phyloP scores from a whole-genome alignment of 2,797 vertebrate species.

The Pangasius macronema region DNA sequence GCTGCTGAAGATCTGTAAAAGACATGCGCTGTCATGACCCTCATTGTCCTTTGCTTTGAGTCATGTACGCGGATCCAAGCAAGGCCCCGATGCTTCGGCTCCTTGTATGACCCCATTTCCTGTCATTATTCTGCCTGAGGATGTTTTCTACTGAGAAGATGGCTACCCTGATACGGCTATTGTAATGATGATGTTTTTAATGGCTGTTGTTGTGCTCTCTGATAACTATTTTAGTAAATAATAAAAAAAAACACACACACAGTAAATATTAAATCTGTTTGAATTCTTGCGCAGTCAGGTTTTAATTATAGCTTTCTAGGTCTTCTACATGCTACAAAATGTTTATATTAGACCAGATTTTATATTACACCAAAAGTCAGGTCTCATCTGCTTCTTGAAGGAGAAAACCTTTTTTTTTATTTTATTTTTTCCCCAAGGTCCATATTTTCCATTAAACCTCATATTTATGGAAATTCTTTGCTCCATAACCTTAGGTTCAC shows the following conservation, averaged over 20 bases:
- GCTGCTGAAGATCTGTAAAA: not conserved
- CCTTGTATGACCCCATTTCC: constrained; percentile 52
- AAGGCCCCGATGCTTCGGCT: constrained; percentile 49
- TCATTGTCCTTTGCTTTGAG: constrained; percentile 13
- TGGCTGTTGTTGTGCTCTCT: not conserved
- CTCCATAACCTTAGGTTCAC: not conserved
- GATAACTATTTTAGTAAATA: not conserved
- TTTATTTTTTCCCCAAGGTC: not conserved
- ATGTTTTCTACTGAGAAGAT: constrained; percentile 49
- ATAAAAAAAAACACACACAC: not conserved
- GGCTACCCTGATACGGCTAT: constrained; percentile 35
- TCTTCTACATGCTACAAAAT: not conserved
- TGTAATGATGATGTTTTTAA: not conserved
- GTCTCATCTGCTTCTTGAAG: not conserved
- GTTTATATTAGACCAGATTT: not conserved
- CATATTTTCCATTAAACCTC: not conserved
- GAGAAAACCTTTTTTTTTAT: not conserved
- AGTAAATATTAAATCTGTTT: not conserved
- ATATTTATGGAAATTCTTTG: not conserved
- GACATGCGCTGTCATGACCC: not conserved
- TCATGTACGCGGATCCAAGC: constrained; percentile 40
- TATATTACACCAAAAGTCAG: not conserved
- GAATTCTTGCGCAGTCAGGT: not conserved
- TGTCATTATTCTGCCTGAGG: constrained; percentile 49
- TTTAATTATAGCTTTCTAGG: not conserved